Evolutionary conservation across 2,113 vertebrate genomes (phyloP), one percentile per base, ranked within the genome.

Genomic region (Phalacrocorax brasilianus): DNA sequence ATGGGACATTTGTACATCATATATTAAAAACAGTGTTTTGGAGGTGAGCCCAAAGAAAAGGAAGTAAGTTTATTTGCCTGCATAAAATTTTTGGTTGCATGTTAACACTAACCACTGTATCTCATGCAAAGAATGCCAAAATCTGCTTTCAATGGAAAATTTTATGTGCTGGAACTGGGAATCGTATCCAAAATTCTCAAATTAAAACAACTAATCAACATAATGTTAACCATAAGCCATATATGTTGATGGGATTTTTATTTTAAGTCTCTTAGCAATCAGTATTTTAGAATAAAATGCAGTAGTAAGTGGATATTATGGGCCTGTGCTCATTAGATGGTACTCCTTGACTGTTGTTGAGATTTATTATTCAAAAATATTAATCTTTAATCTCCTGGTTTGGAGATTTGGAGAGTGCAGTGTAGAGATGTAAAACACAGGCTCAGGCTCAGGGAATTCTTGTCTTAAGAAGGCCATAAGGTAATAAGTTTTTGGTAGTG

Each of bases 51-150:
- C 75, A 76, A 96, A 93, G 93, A 71, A 97, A 88, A 96, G 95
- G 97, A 97, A 97, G 95, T 96, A 89, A 88, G 88, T 96, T 97
- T 96, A 97, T 97, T 97, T 95, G 91, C 97, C 96, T 96, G 95
- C 95, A 95, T 94, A 95, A 95, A 97, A 94, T 76, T 96, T 97
- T 96, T 97, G 97, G 88, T 97, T 97, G 94, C 96, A 91, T 96
- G 95, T 96, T 97, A 97, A 97, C 95, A 96, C 94, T 97, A 97
- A 97, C 97, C 96, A 96, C 96, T 94, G 93, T 96, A 95, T 97
- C 88, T 97, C 95, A 93, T 89, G 93, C 89, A 92, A 92, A 68
- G 89, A 79, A 95, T 76, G 95, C 94, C 97, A 97, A 96, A 96
- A 97, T 94, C 82, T 97, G 95, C 97, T 97, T 97, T 80, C 90